Evolutionary conservation across 2,113 vertebrate species (phyloP), one percentile per base, ranked within the genome.

Genomic region (Burhinus oedicnemus): DNA sequence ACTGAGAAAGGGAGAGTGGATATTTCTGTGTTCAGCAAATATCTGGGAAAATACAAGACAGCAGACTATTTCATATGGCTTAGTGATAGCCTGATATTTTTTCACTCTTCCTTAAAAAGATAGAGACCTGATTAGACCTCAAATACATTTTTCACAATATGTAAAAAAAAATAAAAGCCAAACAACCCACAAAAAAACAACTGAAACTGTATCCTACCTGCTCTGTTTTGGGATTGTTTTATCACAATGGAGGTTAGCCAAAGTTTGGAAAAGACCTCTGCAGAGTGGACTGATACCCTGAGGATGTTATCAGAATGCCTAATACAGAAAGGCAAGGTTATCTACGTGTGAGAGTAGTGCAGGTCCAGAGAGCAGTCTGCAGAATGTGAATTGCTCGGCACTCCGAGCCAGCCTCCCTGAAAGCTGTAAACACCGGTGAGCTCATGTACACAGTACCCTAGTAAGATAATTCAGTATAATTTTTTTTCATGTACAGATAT

Each of bases 21-120:
- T 95, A 47, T 87, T 94, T 94, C 78, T 97, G 76, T 83, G 72
- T 71, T 93, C 80, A 83, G 47, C 40, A 44, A 79, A 20, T 89
- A 80, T 60, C 77, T 79, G 84, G 54, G 29, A 57, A 91, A 79
- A 54, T 90, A 61, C 20, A 52, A 81, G 70, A 80, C 44, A 93
- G 34, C 26, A 38, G 62, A 91, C 76, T 94, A 19, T 93, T 96
- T 95, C 44, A 30, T 72, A 20, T 7, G 62, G 81, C 22, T 68
- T 57, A 90, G 57, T 57, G 75, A 44, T 32, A 93, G 42, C 29
- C 17, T 84, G 54, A 36, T 75, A 17, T 62, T 90, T 80, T 76
- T 68, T 16, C 15, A 45, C 5, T 38, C 18, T 58, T 84, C 32
- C 22, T 49, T 78, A 47, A 36, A 87, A 70, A 60, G 8, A 15